Conservation (phyloP, 2,797 vertebrate genomes). For the Pygocentrus nattereri region DNA sequence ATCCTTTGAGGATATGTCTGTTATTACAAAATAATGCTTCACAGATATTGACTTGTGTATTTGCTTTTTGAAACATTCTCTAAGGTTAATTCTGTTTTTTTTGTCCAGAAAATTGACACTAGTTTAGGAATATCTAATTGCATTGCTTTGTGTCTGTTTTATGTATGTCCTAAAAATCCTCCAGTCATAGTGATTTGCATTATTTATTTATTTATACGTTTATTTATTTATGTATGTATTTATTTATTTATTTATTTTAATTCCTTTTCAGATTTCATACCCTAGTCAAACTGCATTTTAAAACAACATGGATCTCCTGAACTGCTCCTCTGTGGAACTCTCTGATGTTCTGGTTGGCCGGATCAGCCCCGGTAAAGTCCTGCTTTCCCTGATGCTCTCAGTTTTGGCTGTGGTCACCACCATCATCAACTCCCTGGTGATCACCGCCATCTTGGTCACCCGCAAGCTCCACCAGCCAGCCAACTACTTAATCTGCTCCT, state of each 20-base stretch:
- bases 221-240: background rate
- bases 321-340: conserved; percentile 45
- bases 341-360: conserved; percentile 26
- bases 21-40: background rate
- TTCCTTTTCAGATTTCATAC: conserved; percentile 9
- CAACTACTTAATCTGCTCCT: conserved; percentile 97
- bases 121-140: background rate
- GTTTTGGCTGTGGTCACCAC: conserved; percentile 91
- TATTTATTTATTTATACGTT: background rate
- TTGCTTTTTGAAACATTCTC: background rate
- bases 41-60: background rate
- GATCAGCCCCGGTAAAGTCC: conserved; percentile 83
- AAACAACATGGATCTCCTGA: conserved; percentile 46
- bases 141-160: no score
- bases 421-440: conserved; percentile 95
- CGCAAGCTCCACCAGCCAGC: conserved; percentile 95
- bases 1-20: background rate
- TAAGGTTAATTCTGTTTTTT: background rate
- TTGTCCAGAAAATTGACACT: background rate
- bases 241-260: conserved; percentile 3
- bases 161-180: background rate
- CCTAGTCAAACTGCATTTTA: background rate
- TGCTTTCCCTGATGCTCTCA: conserved; percentile 92
- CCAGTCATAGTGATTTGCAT: background rate
- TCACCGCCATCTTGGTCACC: conserved; percentile 95